A percentile compares a stretch with the other conserved stretches of the same genome.
phyloP scores from a whole-genome alignment of 2,888 invertebrate genomes.

The Lordiphosa fenestrarum region DNA sequence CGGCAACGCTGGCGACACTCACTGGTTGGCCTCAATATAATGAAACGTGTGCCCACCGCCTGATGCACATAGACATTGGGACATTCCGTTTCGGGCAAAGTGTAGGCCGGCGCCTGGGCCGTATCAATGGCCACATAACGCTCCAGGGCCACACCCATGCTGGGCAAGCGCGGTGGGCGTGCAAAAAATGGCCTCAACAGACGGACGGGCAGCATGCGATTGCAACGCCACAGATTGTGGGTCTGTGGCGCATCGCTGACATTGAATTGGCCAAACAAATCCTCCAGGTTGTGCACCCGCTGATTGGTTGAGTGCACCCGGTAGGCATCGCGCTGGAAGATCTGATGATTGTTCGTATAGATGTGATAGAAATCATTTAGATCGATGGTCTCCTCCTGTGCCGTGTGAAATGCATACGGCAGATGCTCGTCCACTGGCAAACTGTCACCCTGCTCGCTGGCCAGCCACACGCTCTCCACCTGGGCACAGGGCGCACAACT shows the following conservation, averaged over 20 bases:
- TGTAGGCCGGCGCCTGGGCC: slow-evolving; percentile 84
- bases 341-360: slow-evolving; percentile 83
- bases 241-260: slow-evolving; percentile 47
- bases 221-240: slow-evolving; percentile 84
- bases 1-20: slow-evolving; percentile 88
- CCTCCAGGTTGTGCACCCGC: slow-evolving; percentile 78
- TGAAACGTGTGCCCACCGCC: slow-evolving; percentile 86
- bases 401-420: slow-evolving; percentile 84
- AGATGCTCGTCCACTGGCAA: slow-evolving; percentile 52
- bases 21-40: slow-evolving; percentile 87
- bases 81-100: slow-evolving; percentile 90
- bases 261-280: slow-evolving; percentile 79
- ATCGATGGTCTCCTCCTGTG: slow-evolving; percentile 82
- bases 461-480: slow-evolving; percentile 83
- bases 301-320: slow-evolving; percentile 80
- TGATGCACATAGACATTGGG: slow-evolving; percentile 89
- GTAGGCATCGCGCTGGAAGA: slow-evolving; percentile 85
- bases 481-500: slow-evolving; percentile 92
- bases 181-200: slow-evolving; percentile 87
- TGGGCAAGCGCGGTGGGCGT: slow-evolving; percentile 86
- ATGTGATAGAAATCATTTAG: slow-evolving; percentile 82
- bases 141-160: slow-evolving; percentile 89
- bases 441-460: slow-evolving; percentile 50
- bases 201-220: slow-evolving; percentile 88
- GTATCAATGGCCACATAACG: slow-evolving; percentile 89